Conservation (phyloP, 2,888 invertebrate genomes). For the Yponomeuta evonymella region DNA sequence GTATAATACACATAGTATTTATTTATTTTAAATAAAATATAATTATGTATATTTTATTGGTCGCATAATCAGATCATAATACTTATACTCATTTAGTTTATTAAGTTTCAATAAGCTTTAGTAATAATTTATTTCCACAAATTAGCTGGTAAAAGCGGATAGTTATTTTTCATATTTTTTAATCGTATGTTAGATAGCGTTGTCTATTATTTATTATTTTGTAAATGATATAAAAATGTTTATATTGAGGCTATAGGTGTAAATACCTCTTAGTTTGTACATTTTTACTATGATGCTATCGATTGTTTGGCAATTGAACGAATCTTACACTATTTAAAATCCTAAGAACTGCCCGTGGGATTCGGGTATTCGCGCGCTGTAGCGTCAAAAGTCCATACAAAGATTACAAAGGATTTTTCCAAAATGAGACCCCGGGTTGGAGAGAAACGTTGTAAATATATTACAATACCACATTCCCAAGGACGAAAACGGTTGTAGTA, state of each 20-base stretch:
- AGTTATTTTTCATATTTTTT: constrained; percentile 32
- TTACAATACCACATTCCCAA: too few relatives aligned
- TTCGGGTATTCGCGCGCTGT: too few relatives aligned
- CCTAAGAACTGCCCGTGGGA: too few relatives aligned
- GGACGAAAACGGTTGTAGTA: too few relatives aligned
- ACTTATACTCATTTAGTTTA: constrained; percentile 65
- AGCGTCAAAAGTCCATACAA: too few relatives aligned
- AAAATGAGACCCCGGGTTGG: too few relatives aligned
- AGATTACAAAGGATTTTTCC: too few relatives aligned
- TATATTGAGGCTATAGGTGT: constrained; percentile 64
- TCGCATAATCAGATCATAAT: constrained; percentile 67
- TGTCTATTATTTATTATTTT: constrained; percentile 23
- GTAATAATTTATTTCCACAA: constrained; percentile 54
- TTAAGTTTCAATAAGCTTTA: constrained; percentile 57
- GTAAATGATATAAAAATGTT: constrained; percentile 34
- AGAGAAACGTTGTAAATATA: too few relatives aligned
- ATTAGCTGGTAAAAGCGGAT: constrained; percentile 21
- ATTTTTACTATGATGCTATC: neutral
- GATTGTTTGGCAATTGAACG: neutral
- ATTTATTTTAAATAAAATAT: constrained; percentile 32
- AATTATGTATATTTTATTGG: constrained; percentile 21
- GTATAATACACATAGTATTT: too few relatives aligned
- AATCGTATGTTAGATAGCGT: constrained; percentile 37
- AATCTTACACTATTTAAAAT: neutral
- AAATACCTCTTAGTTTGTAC: constrained; percentile 53